A percentile compares a stretch with the other conserved stretches of the same genome.
These are phyloP conservation scores for Trematomus bernacchii DNA, from an alignment of 2,797 vertebrate genomes.

Conservation along the genomic window DNA sequence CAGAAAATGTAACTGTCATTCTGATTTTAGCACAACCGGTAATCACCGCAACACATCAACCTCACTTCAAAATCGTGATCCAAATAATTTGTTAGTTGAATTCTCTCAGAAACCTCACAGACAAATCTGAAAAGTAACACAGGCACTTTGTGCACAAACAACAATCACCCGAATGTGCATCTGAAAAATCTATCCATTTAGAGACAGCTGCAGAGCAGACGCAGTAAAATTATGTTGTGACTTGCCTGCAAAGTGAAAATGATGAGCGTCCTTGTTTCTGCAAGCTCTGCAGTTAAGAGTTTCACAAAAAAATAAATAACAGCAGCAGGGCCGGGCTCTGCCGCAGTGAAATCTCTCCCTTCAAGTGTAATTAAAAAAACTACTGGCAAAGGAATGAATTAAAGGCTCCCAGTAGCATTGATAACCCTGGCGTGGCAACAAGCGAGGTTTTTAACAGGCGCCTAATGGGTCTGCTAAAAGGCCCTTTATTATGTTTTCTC, in stretches of 20 bases:
- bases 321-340: conserved; percentile 33
- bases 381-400: conserved; percentile 61
- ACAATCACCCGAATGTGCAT: conserved; percentile 50
- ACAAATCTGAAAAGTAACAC: conserved; percentile 9
- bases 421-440: conserved; percentile 70
- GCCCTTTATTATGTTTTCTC: conserved; percentile 77
- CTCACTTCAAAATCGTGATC: neutral
- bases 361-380: conserved; percentile 75
- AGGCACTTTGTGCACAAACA: conserved; percentile 37
- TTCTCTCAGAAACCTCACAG: conserved; percentile 23
- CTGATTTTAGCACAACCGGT: conserved; percentile 8
- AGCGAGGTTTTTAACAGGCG: conserved; percentile 53
- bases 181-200: conserved; percentile 61
- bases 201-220: conserved; percentile 54
- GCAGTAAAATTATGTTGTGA: conserved; percentile 56
- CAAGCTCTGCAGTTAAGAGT: conserved; percentile 57
- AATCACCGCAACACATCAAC: neutral
- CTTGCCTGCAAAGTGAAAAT: conserved; percentile 65
- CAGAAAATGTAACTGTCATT: neutral
- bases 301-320: conserved; percentile 56
- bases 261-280: conserved; percentile 54
- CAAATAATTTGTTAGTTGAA: conserved; percentile 25
- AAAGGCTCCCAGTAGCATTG: conserved; percentile 53
- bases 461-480: conserved; percentile 69
- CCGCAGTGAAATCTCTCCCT: conserved; percentile 39